Percentiles rank a stretch among this genome's conserved stretches.
Conservation (phyloP, 2,113 vertebrate genomes). For the Baryphthengus martii region DNA sequence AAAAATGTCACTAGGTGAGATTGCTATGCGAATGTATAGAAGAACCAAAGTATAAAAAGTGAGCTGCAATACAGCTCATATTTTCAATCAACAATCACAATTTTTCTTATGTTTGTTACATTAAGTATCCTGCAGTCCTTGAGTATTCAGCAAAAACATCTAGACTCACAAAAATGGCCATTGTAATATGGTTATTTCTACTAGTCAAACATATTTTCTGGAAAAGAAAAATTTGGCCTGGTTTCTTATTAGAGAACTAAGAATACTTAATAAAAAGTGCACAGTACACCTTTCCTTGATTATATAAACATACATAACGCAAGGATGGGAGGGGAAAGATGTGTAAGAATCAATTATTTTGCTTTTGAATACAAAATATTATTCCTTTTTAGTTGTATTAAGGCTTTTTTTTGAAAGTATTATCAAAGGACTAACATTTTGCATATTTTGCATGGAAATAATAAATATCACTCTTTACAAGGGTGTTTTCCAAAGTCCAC, state of each 20-base stretch:
- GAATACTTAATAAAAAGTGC: not conserved
- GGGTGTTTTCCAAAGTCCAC: not conserved
- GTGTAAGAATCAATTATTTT: not conserved
- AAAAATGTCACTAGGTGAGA: not conserved
- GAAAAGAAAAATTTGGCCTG: not conserved
- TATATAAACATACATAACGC: not conserved
- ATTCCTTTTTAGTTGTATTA: not conserved
- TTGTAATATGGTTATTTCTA: not conserved
- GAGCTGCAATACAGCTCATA: not conserved
- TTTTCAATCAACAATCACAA: not conserved
- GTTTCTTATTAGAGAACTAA: not conserved
- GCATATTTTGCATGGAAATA: not conserved
- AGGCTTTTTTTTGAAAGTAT: not conserved
- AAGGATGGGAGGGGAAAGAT: not conserved
- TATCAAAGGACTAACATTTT: not conserved
- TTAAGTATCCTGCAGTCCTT: not conserved
- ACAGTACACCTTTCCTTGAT: not conserved
- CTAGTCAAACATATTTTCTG: not conserved
- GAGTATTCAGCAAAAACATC: not conserved
- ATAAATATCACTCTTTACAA: not conserved
- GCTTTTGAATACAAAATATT: not conserved
- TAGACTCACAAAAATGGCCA: not conserved
- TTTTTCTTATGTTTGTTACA: not conserved
- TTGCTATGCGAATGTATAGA: not conserved
- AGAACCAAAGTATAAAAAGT: not conserved